phyloP scores from a whole-genome alignment of 92 coral and sea anemone species.

The Bergia sp. region DNA sequence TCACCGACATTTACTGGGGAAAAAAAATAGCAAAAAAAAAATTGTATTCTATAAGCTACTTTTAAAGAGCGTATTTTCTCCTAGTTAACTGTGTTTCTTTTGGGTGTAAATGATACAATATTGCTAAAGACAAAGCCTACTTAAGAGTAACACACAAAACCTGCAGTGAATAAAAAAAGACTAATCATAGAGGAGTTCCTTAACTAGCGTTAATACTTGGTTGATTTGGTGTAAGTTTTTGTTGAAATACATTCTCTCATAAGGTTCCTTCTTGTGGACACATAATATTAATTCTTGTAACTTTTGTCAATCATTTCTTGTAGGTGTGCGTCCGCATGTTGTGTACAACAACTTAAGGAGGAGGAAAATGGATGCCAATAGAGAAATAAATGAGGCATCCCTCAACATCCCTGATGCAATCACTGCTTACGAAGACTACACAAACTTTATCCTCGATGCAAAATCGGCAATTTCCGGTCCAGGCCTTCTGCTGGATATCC shows the following conservation, averaged over 20 bases:
- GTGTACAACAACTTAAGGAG: constrained; percentile 34
- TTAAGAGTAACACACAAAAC: too few species aligned
- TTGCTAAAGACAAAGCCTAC: too few species aligned
- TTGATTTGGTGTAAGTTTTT: not conserved
- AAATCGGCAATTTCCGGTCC: constrained; percentile 36
- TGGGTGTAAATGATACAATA: too few species aligned
- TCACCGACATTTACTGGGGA: too few species aligned
- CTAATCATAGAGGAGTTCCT: too few species aligned
- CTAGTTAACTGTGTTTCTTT: too few species aligned
- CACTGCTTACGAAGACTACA: constrained; percentile 27
- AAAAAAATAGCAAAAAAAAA: too few species aligned
- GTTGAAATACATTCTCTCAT: not conserved
- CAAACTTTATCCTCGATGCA: constrained; percentile 17
- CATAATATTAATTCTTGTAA: not conserved
- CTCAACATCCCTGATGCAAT: constrained; percentile 35
- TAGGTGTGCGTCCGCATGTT: constrained; percentile 47
- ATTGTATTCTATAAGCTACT: too few species aligned
- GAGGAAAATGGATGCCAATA: constrained; percentile 45
- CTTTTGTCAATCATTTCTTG: not conserved
- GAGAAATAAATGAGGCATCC: constrained; percentile 33
- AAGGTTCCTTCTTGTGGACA: not conserved
- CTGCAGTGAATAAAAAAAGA: too few species aligned
- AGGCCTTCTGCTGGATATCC: constrained; percentile 42
- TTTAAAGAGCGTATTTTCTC: too few species aligned
- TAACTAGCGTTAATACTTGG: too few species aligned